Evolutionary conservation across 2,797 vertebrate species (phyloP).

Genomic region (Leptodactylus fallax): DNA sequence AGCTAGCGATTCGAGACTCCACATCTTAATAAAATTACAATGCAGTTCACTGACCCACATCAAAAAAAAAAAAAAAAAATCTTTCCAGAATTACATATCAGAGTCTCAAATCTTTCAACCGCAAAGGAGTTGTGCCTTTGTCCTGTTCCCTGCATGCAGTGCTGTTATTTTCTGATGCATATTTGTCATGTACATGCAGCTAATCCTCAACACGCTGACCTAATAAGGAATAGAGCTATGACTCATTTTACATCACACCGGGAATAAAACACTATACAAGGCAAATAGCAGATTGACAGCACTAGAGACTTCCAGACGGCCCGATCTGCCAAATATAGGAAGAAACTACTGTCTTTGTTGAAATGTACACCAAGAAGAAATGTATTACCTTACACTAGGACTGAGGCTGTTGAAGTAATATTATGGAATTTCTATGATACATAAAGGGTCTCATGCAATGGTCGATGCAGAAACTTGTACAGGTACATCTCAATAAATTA

Average conservation of each 20-base stretch:
- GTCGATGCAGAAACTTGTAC: no score
- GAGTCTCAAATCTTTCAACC: neutral
- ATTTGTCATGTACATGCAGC: constrained; percentile 32
- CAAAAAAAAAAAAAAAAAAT: no score
- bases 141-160: neutral
- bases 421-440: neutral
- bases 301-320: neutral
- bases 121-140: constrained; percentile 17
- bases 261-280: constrained; percentile 40
- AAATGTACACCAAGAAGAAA: neutral
- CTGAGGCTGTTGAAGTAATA: neutral
- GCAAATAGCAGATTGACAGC: constrained; percentile 30
- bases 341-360: neutral
- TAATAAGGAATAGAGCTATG: constrained; percentile 34
- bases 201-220: constrained; percentile 14
- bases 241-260: constrained; percentile 23
- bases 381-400: neutral
- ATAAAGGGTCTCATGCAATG: neutral
- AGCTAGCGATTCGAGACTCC: constrained; percentile 66
- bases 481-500: no score
- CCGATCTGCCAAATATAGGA: constrained; percentile 20
- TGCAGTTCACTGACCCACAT: constrained; percentile 65
- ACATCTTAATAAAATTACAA: constrained; percentile 66
- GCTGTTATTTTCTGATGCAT: constrained; percentile 20
- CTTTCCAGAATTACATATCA: constrained; percentile 5